phyloP scores from a whole-genome alignment of 1,140 invertebrate genomes.

The Lepeophtheirus salmonis region DNA sequence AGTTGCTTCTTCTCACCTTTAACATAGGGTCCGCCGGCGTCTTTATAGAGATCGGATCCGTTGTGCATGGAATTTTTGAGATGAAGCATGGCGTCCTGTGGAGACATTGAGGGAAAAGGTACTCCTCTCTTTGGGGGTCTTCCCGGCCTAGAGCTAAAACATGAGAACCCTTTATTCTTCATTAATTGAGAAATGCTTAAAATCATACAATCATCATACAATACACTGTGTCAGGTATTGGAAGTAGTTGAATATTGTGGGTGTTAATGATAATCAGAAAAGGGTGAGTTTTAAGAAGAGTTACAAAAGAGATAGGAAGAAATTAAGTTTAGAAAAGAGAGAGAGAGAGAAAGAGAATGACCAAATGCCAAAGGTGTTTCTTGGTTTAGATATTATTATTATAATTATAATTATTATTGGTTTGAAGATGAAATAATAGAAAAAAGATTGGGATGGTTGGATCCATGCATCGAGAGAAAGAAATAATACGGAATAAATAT shows the following conservation, averaged over 20 bases:
- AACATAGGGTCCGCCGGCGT: not conserved
- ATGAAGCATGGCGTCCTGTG: slow-evolving; percentile 16
- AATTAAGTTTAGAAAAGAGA: not conserved
- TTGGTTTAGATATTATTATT: too few species aligned
- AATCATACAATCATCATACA: too few species aligned
- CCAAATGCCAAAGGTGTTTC: too few species aligned
- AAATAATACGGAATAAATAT: too few species aligned
- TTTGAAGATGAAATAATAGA: too few species aligned
- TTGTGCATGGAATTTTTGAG: not conserved
- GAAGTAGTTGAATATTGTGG: not conserved
- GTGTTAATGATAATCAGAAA: not conserved
- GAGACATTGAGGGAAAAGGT: slow-evolving; percentile 14
- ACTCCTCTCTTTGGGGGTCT: slow-evolving; percentile 11
- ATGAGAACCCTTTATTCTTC: slow-evolving; percentile 6
- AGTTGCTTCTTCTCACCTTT: slow-evolving; percentile 2
- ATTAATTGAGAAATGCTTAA: slow-evolving; percentile 1
- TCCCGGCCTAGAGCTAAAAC: slow-evolving; percentile 10
- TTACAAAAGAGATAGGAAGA: not conserved
- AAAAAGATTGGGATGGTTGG: too few species aligned
- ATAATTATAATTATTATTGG: too few species aligned
- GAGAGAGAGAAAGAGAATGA: slow-evolving; percentile 4
- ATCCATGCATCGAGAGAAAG: too few species aligned
- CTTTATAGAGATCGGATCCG: slow-evolving; percentile 8
- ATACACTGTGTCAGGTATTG: too few species aligned
- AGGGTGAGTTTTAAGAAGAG: not conserved